phyloP scores from a whole-genome alignment of 2,113 vertebrate genomes.

The Theristicus caerulescens region DNA sequence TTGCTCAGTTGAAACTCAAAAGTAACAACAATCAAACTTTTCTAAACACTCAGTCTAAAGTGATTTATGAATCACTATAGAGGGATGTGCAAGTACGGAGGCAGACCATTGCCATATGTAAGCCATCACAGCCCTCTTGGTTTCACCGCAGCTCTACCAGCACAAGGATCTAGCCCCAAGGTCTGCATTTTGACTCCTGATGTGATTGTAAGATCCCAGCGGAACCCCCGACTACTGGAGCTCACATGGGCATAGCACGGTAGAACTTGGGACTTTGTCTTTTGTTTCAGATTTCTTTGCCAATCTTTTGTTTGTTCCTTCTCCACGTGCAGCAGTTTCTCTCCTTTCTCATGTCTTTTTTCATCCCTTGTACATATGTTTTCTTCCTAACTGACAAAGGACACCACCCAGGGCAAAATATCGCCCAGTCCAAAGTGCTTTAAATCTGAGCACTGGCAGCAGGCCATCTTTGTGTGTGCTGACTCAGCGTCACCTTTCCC shows the following conservation, averaged over 20 bases:
- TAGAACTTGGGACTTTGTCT: not conserved
- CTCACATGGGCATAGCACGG: not conserved
- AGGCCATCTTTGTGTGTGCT: slow-evolving; percentile 21
- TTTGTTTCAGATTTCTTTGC: not conserved
- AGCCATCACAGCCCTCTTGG: not conserved
- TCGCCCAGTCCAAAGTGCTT: not conserved
- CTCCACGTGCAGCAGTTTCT: not conserved
- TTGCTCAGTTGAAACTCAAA: not conserved
- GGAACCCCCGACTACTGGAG: not conserved
- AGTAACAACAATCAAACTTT: not conserved
- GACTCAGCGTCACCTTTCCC: slow-evolving; percentile 37
- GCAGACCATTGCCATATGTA: not conserved
- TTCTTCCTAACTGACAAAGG: not conserved
- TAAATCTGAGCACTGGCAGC: not conserved
- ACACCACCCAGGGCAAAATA: not conserved
- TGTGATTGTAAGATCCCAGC: not conserved
- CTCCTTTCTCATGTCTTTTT: slow-evolving; percentile 1
- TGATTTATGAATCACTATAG: not conserved
- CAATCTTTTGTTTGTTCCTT: not conserved
- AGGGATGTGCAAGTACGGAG: not conserved
- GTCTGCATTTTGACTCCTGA: not conserved
- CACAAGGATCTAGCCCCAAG: not conserved
- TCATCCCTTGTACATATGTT: not conserved
- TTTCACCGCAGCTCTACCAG: not conserved
- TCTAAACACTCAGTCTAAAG: not conserved